Conservation (phyloP, 1,140 invertebrate genomes). For the Vollenhovia emeryi region DNA sequence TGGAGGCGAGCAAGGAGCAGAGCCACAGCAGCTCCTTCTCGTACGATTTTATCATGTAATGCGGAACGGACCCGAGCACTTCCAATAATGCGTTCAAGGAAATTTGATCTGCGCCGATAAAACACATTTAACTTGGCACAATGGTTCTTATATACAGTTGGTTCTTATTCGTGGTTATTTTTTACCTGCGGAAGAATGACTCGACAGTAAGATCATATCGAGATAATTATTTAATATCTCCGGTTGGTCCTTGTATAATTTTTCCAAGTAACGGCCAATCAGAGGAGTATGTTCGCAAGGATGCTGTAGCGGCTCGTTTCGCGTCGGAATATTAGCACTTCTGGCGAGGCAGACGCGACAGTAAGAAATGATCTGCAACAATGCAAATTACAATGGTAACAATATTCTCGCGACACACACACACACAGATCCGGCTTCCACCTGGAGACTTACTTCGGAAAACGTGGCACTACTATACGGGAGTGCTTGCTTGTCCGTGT, state of each 20-base stretch:
- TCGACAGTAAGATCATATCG: slow-evolving; percentile 88
- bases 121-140: neutral
- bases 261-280: slow-evolving; percentile 86
- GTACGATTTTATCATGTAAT: slow-evolving; percentile 87
- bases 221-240: slow-evolving; percentile 88
- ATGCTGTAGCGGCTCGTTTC: slow-evolving; percentile 85
- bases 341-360: slow-evolving; percentile 90
- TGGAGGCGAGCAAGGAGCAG: slow-evolving; percentile 88
- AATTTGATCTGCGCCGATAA: slow-evolving; percentile 84
- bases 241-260: slow-evolving; percentile 83
- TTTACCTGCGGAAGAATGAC: slow-evolving; percentile 87
- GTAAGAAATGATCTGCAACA: slow-evolving; percentile 90
- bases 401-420: neutral
- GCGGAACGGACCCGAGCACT: slow-evolving; percentile 89
- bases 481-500: slow-evolving; percentile 85
- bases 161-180: neutral
- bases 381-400: slow-evolving; percentile 13
- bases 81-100: slow-evolving; percentile 91
- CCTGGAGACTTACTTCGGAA: slow-evolving; percentile 82
- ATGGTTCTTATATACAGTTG: neutral
- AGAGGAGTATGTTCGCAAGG: slow-evolving; percentile 88
- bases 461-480: slow-evolving; percentile 86
- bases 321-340: slow-evolving; percentile 84
- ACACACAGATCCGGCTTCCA: neutral
- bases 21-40: slow-evolving; percentile 88